phyloP scores from a whole-genome alignment of 2,888 invertebrate species.

The Macrophya alboannulata region DNA sequence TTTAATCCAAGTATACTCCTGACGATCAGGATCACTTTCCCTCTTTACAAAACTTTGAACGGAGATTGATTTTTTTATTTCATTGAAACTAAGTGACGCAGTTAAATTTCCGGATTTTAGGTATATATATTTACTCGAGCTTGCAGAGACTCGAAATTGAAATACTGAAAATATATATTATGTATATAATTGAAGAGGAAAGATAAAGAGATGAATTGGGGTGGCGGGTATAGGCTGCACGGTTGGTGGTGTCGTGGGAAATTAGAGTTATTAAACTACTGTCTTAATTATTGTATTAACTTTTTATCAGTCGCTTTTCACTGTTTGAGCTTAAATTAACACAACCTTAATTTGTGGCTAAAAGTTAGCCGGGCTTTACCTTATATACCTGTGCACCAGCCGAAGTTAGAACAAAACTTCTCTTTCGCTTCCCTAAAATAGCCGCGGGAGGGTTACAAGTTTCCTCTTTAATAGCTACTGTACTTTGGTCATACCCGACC shows the following conservation, averaged over 20 bases:
- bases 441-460: constrained; percentile 48
- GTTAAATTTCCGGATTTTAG: background rate
- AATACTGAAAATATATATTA: background rate
- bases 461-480: constrained; percentile 29
- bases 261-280: constrained; percentile 32
- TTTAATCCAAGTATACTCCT: background rate
- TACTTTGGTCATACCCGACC: constrained; percentile 36
- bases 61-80: background rate
- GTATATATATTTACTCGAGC: background rate
- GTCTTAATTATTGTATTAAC: constrained; percentile 43
- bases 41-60: background rate
- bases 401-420: constrained; percentile 23
- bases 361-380: constrained; percentile 13
- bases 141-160: background rate
- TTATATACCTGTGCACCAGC: background rate
- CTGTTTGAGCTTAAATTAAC: constrained; percentile 46
- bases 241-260: constrained; percentile 39
- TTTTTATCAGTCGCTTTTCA: constrained; percentile 34
- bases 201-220: background rate
- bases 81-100: background rate
- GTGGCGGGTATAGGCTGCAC: background rate
- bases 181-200: background rate
- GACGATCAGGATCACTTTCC: too few relatives aligned
- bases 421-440: constrained; percentile 37
- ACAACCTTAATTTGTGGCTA: constrained; percentile 48